Percentiles rank a stretch among this genome's conserved stretches.
phyloP scores from a whole-genome alignment of 1,140 invertebrate species.

The Papilio helenus region DNA sequence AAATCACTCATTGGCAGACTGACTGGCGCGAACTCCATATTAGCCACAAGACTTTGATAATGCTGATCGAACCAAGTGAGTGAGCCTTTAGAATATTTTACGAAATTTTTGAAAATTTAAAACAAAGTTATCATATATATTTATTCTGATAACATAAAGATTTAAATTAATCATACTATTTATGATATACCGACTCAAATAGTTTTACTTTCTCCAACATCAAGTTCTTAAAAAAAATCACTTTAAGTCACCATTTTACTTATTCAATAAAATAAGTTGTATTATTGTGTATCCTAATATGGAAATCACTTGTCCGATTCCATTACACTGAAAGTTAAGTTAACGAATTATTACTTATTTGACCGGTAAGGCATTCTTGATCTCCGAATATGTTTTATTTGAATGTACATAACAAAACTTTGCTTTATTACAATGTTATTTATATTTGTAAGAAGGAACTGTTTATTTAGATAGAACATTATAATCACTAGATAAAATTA shows the following conservation, averaged over 20 bases:
- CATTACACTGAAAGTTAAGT: not conserved
- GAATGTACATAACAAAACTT: too few species aligned
- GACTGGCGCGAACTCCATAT: not conserved
- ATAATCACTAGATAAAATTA: too few species aligned
- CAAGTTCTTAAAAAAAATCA: not conserved
- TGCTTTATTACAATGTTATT: too few species aligned
- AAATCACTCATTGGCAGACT: slow-evolving; percentile 20
- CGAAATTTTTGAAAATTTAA: not conserved
- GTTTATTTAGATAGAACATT: too few species aligned
- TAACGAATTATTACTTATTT: not conserved
- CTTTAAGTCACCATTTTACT: not conserved
- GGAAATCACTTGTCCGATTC: not conserved
- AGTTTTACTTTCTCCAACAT: not conserved
- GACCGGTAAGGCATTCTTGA: not conserved
- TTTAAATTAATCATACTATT: not conserved
- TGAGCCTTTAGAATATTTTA: not conserved
- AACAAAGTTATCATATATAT: not conserved
- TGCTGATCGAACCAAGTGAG: slow-evolving; percentile 18
- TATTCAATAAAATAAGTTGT: not conserved
- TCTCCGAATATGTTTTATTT: not conserved
- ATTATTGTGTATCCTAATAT: not conserved
- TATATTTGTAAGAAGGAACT: too few species aligned
- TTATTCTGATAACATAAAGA: not conserved
- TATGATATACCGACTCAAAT: too few species aligned
- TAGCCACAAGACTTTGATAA: not conserved